Percentiles rank a stretch among this genome's conserved stretches.
phyloP scores from a whole-genome alignment of 1,140 invertebrate species.

The Dendroctonus valens region DNA sequence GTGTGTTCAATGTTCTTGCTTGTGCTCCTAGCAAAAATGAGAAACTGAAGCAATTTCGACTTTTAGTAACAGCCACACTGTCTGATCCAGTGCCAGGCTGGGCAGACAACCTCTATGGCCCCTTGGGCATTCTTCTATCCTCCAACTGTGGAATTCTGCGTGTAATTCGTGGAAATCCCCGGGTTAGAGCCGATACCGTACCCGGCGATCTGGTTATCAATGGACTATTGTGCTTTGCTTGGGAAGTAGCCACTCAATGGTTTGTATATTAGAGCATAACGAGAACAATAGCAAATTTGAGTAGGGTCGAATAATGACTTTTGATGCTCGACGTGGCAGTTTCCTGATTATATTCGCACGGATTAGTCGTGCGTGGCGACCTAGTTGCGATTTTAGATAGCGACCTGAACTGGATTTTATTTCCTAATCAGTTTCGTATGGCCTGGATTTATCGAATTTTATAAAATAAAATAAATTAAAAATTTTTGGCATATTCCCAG shows the following conservation, averaged over 20 bases:
- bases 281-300: slow-evolving; percentile 14
- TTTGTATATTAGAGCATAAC: slow-evolving; percentile 13
- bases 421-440: too few species aligned
- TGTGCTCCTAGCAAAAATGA: background rate
- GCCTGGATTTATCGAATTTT: too few species aligned
- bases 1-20: too few species aligned
- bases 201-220: slow-evolving; percentile 82
- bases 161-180: slow-evolving; percentile 63
- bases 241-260: slow-evolving; percentile 55
- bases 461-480: too few species aligned
- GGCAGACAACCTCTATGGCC: slow-evolving; percentile 93
- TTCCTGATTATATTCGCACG: background rate
- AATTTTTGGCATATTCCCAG: too few species aligned
- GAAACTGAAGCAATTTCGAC: background rate
- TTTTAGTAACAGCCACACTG: slow-evolving; percentile 65
- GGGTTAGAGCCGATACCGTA: slow-evolving; percentile 67
- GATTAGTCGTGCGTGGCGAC: slow-evolving; percentile 4
- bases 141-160: slow-evolving; percentile 81
- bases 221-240: slow-evolving; percentile 73
- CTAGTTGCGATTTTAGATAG: background rate
- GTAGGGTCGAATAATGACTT: slow-evolving; percentile 12
- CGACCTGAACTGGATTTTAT: too few species aligned
- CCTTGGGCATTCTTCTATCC: slow-evolving; percentile 75
- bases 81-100: slow-evolving; percentile 78
- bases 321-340: background rate